Evolutionary conservation across 2,888 invertebrate species (phyloP).

Genomic region (Callinectes sapidus): DNA sequence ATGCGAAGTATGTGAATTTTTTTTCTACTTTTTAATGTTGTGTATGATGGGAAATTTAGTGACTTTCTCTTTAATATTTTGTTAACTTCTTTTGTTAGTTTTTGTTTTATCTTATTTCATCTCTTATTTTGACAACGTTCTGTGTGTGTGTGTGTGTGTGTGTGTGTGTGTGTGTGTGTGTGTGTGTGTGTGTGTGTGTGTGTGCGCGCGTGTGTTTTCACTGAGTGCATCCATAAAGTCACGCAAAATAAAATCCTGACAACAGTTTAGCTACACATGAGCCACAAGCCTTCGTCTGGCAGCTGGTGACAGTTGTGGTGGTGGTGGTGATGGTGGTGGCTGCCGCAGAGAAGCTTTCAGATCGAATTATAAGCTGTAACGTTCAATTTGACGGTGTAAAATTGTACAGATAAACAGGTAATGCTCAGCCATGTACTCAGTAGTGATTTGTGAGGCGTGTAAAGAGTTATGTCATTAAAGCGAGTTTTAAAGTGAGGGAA

Average conservation of each 20-base stretch:
- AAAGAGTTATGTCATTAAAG: too few species aligned
- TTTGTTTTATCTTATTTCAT: too few species aligned
- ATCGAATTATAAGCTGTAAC: background rate
- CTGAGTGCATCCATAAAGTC: background rate
- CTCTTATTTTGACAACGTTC: background rate
- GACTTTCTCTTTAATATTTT: too few species aligned
- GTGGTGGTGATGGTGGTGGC: background rate
- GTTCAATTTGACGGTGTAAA: background rate
- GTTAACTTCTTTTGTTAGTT: too few species aligned
- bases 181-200: background rate
- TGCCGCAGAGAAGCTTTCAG: background rate
- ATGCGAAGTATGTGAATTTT: too few species aligned
- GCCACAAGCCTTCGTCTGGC: background rate
- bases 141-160: too few species aligned
- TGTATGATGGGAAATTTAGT: too few species aligned
- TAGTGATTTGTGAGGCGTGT: too few species aligned
- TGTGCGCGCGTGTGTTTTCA: background rate
- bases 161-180: too few species aligned
- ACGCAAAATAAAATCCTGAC: background rate
- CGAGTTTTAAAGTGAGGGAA: too few species aligned
- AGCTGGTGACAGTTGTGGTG: background rate
- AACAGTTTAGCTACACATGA: background rate
- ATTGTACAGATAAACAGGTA: background rate
- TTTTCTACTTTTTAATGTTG: too few species aligned
- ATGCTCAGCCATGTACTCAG: too few species aligned